phyloP scores from a whole-genome alignment of 2,888 invertebrate genomes.

The Salticus scenicus region DNA sequence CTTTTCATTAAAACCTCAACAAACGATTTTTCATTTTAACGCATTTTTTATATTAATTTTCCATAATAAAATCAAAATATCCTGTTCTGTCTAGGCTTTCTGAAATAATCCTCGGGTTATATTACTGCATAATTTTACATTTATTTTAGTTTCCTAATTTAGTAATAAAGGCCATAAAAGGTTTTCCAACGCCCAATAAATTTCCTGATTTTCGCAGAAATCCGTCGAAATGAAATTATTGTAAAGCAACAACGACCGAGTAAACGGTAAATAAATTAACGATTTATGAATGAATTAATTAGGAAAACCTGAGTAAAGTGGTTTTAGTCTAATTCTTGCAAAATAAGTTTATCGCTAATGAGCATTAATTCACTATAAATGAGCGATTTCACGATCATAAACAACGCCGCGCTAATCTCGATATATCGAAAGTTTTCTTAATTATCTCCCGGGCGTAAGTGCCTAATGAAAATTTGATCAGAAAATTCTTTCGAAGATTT shows the following conservation, averaged over 20 bases:
- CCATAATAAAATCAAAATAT: too few species aligned
- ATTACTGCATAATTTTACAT: too few species aligned
- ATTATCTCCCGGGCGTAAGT: neutral
- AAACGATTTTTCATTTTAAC: too few species aligned
- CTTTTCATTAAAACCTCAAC: too few species aligned
- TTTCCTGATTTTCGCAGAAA: neutral
- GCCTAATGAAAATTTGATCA: neutral
- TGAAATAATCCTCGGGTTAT: too few species aligned
- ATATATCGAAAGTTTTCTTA: constrained; percentile 4
- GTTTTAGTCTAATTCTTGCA: neutral
- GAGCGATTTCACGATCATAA: neutral
- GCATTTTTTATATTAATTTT: too few species aligned
- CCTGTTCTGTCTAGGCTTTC: too few species aligned
- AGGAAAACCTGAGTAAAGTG: neutral
- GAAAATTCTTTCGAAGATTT: constrained; percentile 2
- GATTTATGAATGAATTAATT: neutral
- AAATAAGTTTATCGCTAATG: neutral
- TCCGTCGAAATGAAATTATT: neutral
- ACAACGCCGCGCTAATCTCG: neutral
- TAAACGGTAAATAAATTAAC: neutral
- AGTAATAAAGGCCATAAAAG: neutral
- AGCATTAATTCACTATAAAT: constrained; percentile 1
- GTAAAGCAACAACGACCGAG: neutral
- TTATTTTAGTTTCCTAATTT: too few species aligned
- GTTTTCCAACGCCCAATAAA: neutral